Conservation (phyloP, 2,113 vertebrate genomes). For the Oreochromis spilurus region DNA sequence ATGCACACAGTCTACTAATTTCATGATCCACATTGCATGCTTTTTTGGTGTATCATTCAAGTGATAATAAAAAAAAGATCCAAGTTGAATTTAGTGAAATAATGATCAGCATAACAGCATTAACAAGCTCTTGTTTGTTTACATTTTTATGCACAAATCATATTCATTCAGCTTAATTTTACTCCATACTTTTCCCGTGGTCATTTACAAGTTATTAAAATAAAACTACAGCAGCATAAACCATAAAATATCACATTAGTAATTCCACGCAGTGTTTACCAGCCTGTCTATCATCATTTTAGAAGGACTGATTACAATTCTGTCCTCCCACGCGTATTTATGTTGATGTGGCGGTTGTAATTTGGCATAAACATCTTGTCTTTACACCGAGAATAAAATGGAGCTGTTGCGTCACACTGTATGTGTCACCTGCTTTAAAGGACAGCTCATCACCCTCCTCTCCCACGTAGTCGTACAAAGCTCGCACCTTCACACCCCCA, state of each 20-base stretch:
- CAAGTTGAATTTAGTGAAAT: not conserved
- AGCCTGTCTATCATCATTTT: not conserved
- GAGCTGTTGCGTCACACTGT: not conserved
- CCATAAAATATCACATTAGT: not conserved
- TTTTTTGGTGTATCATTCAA: not conserved
- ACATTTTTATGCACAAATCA: not conserved
- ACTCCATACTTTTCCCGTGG: not conserved
- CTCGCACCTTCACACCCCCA: constrained; percentile 75
- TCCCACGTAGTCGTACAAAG: constrained; percentile 72
- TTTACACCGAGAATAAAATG: not conserved
- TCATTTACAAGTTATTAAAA: not conserved
- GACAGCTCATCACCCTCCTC: constrained; percentile 76
- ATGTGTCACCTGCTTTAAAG: constrained; percentile 73
- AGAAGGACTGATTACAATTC: not conserved
- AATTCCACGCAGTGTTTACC: not conserved
- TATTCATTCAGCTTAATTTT: not conserved
- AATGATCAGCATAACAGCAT: not conserved
- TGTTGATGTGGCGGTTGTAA: not conserved
- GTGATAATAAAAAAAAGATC: not conserved
- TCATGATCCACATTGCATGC: not conserved
- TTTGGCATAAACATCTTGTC: not conserved
- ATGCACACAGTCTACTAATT: not conserved
- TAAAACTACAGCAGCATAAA: not conserved
- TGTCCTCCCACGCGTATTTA: not conserved
- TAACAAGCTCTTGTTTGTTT: not conserved